Evolutionary conservation across 1,140 invertebrate species (phyloP), one percentile per base, ranked within the genome.

Genomic region (Coenobita brevimanus): DNA sequence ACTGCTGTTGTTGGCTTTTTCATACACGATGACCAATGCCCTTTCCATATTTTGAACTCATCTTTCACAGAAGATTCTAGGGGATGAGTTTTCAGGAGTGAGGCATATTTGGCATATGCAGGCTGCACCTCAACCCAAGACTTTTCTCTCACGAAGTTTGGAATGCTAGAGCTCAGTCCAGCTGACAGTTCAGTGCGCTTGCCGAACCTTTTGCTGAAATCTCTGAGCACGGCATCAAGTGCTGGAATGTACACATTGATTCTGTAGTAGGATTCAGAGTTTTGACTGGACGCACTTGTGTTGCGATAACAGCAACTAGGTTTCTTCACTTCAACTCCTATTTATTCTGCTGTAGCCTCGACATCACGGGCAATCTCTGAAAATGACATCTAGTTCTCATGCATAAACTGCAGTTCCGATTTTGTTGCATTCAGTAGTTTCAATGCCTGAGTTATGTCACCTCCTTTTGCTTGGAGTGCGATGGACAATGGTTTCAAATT

Each of bases 401-500:
- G 62, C 62, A 64, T 64, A 64, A 30, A 64, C 21, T 64, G 62
- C 33, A 64, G 62, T 30, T 64, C 62, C n/a, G 3, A 64, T 21
- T 64, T 64, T 64, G 62, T 64, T 3, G 62, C 62, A 64, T 64
- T 64, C 62, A 64, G 62, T 64, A 64, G 62, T 21, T 64, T 64
- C 33, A 64, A 64, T 64, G 62, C 62, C 33, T 64, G 62, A 30
- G 62, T 64, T n/a, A 64, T 64, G 33, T 64, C 62, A 64, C n/a
- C n/a, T n/a, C 62, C 62, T 21, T 64, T 64, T 64, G 21, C 62
- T 75, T 75, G 71, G 3, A 75, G 71, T 36, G 33, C 33, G 13
- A 36, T 36, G 38, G n/a, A 75, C n/a, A 75, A 75, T 75, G 71
- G 71, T 46, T 30, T 75, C 71, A 75, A 36, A 75, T n/a, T 75